Percentiles rank a stretch among this genome's conserved stretches.
Conservation (phyloP, 2,113 vertebrate species). For the Silurus glanis region DNA sequence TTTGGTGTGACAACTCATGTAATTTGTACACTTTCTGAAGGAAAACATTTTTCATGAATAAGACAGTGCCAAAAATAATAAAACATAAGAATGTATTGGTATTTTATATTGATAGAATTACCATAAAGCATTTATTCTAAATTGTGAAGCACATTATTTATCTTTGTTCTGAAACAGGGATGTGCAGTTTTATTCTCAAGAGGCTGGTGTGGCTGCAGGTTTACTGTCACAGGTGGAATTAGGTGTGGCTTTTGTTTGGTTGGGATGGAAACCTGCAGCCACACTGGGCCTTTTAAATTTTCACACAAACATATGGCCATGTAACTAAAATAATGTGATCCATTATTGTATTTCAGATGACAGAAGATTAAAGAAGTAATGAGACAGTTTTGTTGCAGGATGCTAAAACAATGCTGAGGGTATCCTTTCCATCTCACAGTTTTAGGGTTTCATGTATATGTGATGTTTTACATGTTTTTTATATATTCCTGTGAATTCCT, state of each 20-base stretch:
- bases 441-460: not conserved
- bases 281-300: not conserved
- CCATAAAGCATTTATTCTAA: not conserved
- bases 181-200: not conserved
- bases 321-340: not conserved
- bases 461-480: not conserved
- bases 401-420: not conserved
- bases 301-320: not conserved
- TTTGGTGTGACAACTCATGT: conserved; percentile 5
- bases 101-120: not conserved
- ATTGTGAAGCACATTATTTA: not conserved
- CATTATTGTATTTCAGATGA: not conserved
- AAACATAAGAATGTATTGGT: not conserved
- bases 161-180: not conserved
- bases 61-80: not conserved
- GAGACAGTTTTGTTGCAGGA: not conserved
- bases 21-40: not conserved
- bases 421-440: not conserved
- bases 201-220: not conserved
- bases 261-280: too few species aligned
- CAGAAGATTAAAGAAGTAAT: not conserved
- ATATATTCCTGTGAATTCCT: not conserved
- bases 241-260: not conserved
- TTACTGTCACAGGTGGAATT: not conserved
- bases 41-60: not conserved